Percentiles rank a stretch among this genome's conserved stretches.
phyloP scores from a whole-genome alignment of 1,140 invertebrate species.

The Zaprionus vittiger region DNA sequence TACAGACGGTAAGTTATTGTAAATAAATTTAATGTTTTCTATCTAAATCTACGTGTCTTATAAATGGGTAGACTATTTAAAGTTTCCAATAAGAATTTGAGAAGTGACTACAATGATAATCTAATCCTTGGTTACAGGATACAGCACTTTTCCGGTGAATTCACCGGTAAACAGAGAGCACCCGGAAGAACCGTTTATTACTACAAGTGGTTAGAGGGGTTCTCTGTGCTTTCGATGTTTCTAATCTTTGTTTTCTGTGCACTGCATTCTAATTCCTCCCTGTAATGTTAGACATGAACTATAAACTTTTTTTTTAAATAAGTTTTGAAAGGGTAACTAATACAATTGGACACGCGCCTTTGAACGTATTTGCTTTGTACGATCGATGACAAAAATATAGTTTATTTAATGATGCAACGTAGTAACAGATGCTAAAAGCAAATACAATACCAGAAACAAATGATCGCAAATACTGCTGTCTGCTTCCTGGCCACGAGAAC shows the following conservation, averaged over 20 bases:
- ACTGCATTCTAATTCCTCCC: not conserved
- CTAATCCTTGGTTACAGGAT: not conserved
- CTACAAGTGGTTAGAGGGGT: not conserved
- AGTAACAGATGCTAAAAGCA: not conserved
- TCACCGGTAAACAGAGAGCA: not conserved
- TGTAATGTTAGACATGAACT: not conserved
- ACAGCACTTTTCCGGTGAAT: not conserved
- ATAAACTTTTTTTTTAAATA: not conserved
- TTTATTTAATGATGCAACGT: not conserved
- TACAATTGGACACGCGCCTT: not conserved
- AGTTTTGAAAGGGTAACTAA: not conserved
- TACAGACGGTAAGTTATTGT: conserved; percentile 44
- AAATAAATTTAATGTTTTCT: conserved; percentile 1
- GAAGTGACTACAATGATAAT: not conserved
- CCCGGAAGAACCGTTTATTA: not conserved
- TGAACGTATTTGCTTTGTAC: not conserved
- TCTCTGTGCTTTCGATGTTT: too few species aligned
- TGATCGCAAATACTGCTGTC: not conserved
- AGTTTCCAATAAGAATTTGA: not conserved
- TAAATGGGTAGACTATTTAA: not conserved
- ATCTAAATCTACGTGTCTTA: not conserved
- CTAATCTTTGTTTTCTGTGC: not conserved
- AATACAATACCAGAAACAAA: not conserved
- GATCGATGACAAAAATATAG: not conserved
- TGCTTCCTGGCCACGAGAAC: not conserved